phyloP scores from a whole-genome alignment of 2,888 invertebrate species.

The Augochlorella aurata region DNA sequence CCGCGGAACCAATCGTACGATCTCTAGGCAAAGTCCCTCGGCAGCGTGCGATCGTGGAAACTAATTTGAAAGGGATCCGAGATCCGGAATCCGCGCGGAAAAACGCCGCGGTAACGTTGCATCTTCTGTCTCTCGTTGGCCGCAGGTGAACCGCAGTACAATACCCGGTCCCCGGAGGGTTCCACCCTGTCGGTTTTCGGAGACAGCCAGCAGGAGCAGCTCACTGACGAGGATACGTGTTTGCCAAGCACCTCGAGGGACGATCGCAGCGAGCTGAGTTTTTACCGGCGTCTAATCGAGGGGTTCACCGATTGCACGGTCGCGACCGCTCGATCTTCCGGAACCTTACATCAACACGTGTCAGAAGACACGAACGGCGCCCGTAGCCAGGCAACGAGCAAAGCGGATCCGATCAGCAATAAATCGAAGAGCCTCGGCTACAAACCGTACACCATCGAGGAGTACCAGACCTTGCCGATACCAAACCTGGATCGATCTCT shows the following conservation, averaged over 20 bases:
- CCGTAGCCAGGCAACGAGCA: slow-evolving; percentile 24
- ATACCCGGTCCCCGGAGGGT: slow-evolving; percentile 67
- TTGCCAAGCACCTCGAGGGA: slow-evolving; percentile 69
- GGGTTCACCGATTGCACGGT: slow-evolving; percentile 29
- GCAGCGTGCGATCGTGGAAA: slow-evolving; percentile 1
- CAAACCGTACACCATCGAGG: slow-evolving; percentile 71
- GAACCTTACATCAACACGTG: slow-evolving; percentile 40
- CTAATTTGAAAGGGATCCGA: slow-evolving; percentile 32
- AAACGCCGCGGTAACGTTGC: slow-evolving; percentile 14
- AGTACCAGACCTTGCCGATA: slow-evolving; percentile 69
- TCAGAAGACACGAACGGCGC: slow-evolving; percentile 17
- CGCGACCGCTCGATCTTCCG: slow-evolving; percentile 48
- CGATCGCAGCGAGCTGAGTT: slow-evolving; percentile 72
- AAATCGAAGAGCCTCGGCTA: slow-evolving; percentile 59
- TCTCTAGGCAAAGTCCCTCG: neutral
- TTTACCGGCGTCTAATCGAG: slow-evolving; percentile 69
- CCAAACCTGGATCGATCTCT: slow-evolving; percentile 72
- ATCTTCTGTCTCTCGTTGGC: slow-evolving; percentile 35
- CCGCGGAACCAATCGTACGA: neutral
- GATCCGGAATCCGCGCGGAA: neutral
- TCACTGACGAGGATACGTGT: slow-evolving; percentile 61
- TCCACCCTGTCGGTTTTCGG: slow-evolving; percentile 75
- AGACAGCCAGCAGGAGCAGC: slow-evolving; percentile 69
- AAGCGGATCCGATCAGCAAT: slow-evolving; percentile 40
- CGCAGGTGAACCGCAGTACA: slow-evolving; percentile 63